Percentiles rank a stretch among this genome's conserved stretches.
These are phyloP conservation scores for Tetramorium alpestre DNA, from an alignment of 1,140 invertebrate species.

Conservation along the genomic window DNA sequence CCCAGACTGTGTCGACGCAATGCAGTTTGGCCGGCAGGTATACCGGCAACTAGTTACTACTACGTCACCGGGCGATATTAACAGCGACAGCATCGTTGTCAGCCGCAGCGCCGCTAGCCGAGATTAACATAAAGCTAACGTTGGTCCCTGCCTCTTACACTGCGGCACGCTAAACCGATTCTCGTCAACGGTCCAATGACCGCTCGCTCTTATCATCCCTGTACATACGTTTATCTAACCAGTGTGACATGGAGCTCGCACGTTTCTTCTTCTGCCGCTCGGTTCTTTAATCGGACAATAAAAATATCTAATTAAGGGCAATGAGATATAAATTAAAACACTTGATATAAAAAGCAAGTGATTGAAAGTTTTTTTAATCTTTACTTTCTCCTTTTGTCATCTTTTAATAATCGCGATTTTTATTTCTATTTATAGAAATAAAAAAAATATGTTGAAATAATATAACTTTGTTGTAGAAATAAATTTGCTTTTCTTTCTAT, in stretches of 20 bases:
- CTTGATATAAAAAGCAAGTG: background rate
- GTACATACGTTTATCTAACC: conserved; percentile 13
- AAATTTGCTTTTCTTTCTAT: background rate
- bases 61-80: conserved; percentile 83
- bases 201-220: conserved; percentile 56
- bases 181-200: conserved; percentile 61
- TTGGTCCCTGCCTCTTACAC: conserved; percentile 65
- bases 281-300: background rate
- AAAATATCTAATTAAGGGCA: background rate
- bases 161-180: conserved; percentile 65
- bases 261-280: background rate
- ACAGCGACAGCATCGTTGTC: conserved; percentile 83
- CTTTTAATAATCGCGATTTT: background rate
- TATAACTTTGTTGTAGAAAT: background rate
- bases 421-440: background rate
- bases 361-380: background rate
- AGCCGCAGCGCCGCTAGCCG: conserved; percentile 80
- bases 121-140: conserved; percentile 81
- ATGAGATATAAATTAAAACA: background rate
- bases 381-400: background rate
- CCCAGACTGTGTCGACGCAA: conserved; percentile 60
- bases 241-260: background rate
- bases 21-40: conserved; percentile 76
- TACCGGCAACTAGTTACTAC: conserved; percentile 81
- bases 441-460: background rate